Base-by-base conservation (phyloP, 2,113 vertebrate genomes). In the Zosterops borbonicus region DNA sequence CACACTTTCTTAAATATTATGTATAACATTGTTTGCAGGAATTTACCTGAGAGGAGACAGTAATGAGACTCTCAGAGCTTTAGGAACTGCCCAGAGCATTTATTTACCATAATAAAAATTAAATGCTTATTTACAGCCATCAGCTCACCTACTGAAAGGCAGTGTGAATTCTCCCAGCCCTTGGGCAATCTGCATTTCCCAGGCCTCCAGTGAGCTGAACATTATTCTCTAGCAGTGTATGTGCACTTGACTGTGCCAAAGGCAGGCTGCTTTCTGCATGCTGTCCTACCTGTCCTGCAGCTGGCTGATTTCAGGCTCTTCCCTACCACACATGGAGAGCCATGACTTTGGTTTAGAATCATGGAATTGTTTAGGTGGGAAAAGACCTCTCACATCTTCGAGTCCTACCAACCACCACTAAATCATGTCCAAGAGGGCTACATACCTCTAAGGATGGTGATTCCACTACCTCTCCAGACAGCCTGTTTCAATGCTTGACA, bases 41-140 rank as follows among this genome's bases (percentile, higher is more conserved):
- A 91, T 96, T 96, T 91, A 82, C 88, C 62, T 64, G 46, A 71
- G 49, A 81, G 42, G 27, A 94, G 88, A 46, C 35, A 68, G 78
- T 84, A 96, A 86, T 74, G 86, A 92, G 68, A 77, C 35, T 95
- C 94, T 39, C 71, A 90, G 89, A 93, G 78, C 71, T 86, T 96
- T 83, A 88, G 68, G 53, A 95, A 88, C 42, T 95, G 85, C 70
- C 87, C 37, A 28, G 12, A 94, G 60, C 85, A 85, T 79, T 95
- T 70, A 87, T 90, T 88, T 83, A 58, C 53, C 24, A 16, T 49
- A 93, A 83, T 88, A 96, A 94, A 95, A 92, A 63, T n/a, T 63
- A 92, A 79, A 74, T 86, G 49, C 31, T 93, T 95, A 95, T 96
- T 97, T 95, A 86, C 62, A 94, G 73, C 62, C 83, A 78, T 89